Evolutionary conservation across 2,113 vertebrate genomes (phyloP).

Genomic region (Micronisus gabar): DNA sequence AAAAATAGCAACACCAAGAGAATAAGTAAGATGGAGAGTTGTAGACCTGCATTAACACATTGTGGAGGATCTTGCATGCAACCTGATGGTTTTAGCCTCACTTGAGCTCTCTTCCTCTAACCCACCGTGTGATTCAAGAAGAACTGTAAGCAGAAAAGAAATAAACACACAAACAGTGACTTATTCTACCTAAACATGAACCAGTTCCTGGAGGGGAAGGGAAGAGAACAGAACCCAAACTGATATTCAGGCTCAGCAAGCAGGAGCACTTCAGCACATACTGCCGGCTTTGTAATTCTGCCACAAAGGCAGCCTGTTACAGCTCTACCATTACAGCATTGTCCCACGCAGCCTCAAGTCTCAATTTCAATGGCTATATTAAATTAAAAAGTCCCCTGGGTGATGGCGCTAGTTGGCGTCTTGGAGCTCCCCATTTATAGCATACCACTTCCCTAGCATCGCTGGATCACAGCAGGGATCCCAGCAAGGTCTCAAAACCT

Average conservation of each 20-base stretch:
- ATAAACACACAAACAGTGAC: background rate
- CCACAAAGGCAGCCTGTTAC: constrained; percentile 51
- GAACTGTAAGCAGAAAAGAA: background rate
- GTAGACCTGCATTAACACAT: background rate
- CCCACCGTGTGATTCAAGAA: background rate
- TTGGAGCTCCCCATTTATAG: background rate
- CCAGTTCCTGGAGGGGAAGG: background rate
- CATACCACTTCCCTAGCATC: accelerated
- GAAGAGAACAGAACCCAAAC: background rate
- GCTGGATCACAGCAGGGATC: background rate
- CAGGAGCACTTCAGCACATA: background rate
- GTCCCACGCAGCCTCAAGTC: background rate
- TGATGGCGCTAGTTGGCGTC: background rate
- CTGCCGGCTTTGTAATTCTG: constrained; percentile 1
- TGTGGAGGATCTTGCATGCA: background rate
- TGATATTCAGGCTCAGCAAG: background rate
- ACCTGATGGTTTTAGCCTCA: background rate
- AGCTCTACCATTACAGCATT: background rate
- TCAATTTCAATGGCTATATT: background rate
- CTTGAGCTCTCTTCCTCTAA: background rate
- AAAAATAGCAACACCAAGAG: background rate
- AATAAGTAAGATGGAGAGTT: background rate
- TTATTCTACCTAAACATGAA: background rate
- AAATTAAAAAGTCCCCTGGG: background rate
- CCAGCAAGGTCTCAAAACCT: background rate